Evolutionary conservation across 2,888 invertebrate species (phyloP), one percentile per base, ranked within the genome.

Genomic region (Embidobia sp.): DNA sequence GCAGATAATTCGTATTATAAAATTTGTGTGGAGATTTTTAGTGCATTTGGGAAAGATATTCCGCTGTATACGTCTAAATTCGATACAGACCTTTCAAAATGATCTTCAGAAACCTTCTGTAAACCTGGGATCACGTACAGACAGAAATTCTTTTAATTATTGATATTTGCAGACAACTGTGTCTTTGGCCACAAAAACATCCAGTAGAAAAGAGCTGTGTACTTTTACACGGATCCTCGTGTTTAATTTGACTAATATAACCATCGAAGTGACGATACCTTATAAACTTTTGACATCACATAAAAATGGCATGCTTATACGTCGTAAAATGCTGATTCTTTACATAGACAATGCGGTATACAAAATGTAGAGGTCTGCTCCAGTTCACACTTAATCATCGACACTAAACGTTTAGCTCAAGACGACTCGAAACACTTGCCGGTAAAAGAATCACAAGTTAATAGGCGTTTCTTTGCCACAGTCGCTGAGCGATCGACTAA

Each of bases 221-320:
- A 61, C 70, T 53, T 61, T 53, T 51, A 44, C 70, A 53, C 29
- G 40, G 35, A 61, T 37, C 1, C 3, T 13, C 2, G 13, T 7
- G n/a, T 22, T 22, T n/a, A 67, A 57, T 66, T 66, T 42, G 1
- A 40, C 61, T 72, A 77, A 63, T 66, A 22, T 46, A 55, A 61
- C 72, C 61, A 77, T 67, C 66, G 29, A 77, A 66, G 63, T 57
- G 72, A 67, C 77, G 69, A 73, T 44, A 55, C 22, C 61, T 73
- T 77, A 77, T 73, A 73, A 77, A 77, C 67, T 19, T 73, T 67
- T 77, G 67, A 77, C 64, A 77, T 63, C 77, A 63, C 67, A 67
- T 69, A 69, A 73, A 77, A 77, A 66, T 70, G 59, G 51, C 66
- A 72, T 66, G 53, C 72, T 76, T 70, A 66, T 70, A 64, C 42